Evolutionary conservation across 30 jellyfish, hydroid and myxozoan genomes (phyloP).

Genomic region (Aurelia sp.): DNA sequence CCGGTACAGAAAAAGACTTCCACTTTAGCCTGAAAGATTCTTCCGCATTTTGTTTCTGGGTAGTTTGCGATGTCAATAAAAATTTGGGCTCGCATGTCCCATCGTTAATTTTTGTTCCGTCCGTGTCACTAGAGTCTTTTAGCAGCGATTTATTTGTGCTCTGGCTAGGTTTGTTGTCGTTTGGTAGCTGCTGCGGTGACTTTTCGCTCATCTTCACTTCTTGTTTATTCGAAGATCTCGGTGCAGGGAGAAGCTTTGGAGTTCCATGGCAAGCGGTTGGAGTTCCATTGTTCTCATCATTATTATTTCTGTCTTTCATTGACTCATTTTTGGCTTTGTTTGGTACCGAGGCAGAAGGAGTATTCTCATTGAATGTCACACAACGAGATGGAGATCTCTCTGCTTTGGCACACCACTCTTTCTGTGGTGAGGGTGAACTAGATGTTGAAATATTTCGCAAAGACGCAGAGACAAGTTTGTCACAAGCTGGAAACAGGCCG

Average conservation of each 20-base stretch:
- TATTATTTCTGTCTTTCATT: background rate
- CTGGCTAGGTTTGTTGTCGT: no score
- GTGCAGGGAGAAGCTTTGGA: background rate
- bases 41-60: background rate
- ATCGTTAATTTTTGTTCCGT: background rate
- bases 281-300: background rate
- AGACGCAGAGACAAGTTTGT: slow-evolving; percentile 54
- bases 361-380: background rate
- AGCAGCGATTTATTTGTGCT: no score
- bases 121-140: no score
- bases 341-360: background rate
- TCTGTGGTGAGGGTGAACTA: background rate
- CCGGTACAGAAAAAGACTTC: background rate
- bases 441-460: slow-evolving; percentile 12
- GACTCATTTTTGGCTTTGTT: background rate
- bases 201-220: no score
- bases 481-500: slow-evolving; percentile 65
- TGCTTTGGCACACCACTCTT: background rate
- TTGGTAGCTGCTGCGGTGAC: no score
- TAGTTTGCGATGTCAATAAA: background rate
- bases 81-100: background rate
- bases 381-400: background rate
- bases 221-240: background rate
- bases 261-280: background rate
- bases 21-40: background rate